These are phyloP conservation scores for Acipenser oxyrinchus DNA, from an alignment of 2,797 vertebrate genomes.

Conservation along the genomic window DNA sequence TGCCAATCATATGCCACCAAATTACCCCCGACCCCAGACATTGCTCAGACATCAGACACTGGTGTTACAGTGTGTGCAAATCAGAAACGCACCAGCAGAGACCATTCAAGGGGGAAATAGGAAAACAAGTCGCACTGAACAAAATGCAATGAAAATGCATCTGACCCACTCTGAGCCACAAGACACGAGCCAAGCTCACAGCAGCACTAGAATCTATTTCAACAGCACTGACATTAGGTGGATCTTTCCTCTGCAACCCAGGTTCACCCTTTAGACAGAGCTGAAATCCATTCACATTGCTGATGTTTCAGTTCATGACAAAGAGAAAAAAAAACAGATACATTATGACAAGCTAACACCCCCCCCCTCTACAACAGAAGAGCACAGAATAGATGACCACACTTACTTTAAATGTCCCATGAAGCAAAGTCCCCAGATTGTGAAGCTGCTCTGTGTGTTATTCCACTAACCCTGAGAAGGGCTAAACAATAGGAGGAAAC, in stretches of 20 bases:
- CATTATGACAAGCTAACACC: conserved; percentile 7
- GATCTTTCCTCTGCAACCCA: conserved; percentile 42
- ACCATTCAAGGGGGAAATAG: conserved; percentile 69
- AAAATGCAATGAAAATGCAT: conserved; percentile 54
- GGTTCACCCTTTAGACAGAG: conserved; percentile 48
- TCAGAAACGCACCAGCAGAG: conserved; percentile 64
- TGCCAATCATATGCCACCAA: conserved; percentile 70
- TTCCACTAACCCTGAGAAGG: conserved; percentile 66
- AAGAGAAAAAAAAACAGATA: conserved; percentile 54
- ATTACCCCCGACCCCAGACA: conserved; percentile 60
- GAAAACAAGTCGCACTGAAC: conserved; percentile 63
- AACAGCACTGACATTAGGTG: conserved; percentile 32
- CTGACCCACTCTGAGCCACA: conserved; percentile 58
- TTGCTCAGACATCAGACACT: conserved; percentile 59
- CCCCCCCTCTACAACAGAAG: conserved; percentile 45
- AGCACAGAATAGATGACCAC: conserved; percentile 88
- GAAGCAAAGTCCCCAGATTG: conserved; percentile 83
- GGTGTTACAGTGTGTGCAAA: conserved; percentile 58
- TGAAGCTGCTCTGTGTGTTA: conserved; percentile 64
- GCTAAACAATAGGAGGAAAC: conserved; percentile 66
- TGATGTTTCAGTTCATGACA: conserved; percentile 30
- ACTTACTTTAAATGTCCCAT: conserved; percentile 98
- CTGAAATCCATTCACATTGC: conserved; percentile 44
- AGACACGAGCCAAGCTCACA: conserved; percentile 48
- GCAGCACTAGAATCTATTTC: conserved; percentile 43